A percentile compares a stretch with the other conserved stretches of the same genome.
phyloP scores from a whole-genome alignment of 1,140 invertebrate genomes.

The Drosophila lacteicornis region DNA sequence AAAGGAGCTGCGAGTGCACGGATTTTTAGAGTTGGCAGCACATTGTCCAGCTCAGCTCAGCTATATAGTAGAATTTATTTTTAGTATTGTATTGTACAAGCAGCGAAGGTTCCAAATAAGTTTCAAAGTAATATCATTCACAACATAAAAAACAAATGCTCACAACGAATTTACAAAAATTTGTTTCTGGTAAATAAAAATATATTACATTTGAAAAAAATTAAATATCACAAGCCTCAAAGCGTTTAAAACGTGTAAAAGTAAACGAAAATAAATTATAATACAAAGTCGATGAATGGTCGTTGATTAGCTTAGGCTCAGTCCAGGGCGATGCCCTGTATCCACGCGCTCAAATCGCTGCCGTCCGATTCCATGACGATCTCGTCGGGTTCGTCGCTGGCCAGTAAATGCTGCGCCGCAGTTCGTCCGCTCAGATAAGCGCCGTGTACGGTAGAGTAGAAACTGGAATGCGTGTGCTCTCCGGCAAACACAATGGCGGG shows the following conservation, averaged over 20 bases:
- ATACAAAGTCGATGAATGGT: constrained; percentile 60
- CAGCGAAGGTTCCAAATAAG: constrained; percentile 26
- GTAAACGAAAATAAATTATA: constrained; percentile 60
- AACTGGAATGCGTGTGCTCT: constrained; percentile 96
- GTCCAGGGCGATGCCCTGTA: constrained; percentile 90
- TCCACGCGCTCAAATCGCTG: constrained; percentile 93
- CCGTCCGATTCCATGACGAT: constrained; percentile 89
- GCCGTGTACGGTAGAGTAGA: constrained; percentile 97
- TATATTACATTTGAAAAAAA: constrained; percentile 26
- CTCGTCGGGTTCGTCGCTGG: constrained; percentile 87
- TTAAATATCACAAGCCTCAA: constrained; percentile 67
- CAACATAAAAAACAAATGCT: constrained; percentile 61
- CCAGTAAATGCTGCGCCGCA: constrained; percentile 91
- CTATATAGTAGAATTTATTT: constrained; percentile 40
- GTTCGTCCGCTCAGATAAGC: constrained; percentile 94
- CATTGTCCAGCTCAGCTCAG: constrained; percentile 51
- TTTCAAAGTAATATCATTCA: constrained; percentile 41
- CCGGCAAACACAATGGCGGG: constrained; percentile 95
- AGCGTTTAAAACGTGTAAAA: constrained; percentile 43
- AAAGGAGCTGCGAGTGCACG: constrained; percentile 61
- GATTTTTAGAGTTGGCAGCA: constrained; percentile 27
- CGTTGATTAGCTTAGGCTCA: constrained; percentile 73
- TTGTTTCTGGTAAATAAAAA: constrained; percentile 33
- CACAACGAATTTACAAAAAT: constrained; percentile 30
- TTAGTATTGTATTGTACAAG: constrained; percentile 52